phyloP scores from a whole-genome alignment of 2,113 vertebrate species.

The Sialia sialis region DNA sequence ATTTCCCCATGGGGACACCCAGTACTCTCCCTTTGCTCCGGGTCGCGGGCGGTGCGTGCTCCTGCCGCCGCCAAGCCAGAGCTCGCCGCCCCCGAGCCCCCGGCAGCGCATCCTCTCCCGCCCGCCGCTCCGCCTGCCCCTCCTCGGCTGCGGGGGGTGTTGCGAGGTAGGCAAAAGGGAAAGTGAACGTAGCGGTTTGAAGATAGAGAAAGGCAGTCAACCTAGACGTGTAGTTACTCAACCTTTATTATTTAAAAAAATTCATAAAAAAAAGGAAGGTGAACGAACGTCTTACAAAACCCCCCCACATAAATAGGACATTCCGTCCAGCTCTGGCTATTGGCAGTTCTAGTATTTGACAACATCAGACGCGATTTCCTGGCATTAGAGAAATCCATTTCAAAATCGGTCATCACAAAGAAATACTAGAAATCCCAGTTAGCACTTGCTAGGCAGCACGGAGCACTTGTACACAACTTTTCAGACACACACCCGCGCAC shows the following conservation, averaged over 20 bases:
- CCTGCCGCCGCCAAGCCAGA: background rate
- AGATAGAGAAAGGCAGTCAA: background rate
- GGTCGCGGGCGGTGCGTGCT: background rate
- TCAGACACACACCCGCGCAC: constrained; percentile 48
- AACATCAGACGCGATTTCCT: constrained; percentile 92
- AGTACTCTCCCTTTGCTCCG: background rate
- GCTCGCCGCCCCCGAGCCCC: background rate
- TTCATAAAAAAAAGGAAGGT: constrained; percentile 68
- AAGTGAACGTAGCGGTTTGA: background rate
- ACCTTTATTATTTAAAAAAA: constrained; percentile 70
- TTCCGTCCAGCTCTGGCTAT: constrained; percentile 66
- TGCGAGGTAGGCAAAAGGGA: background rate
- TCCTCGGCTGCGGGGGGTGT: background rate
- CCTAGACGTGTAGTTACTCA: constrained; percentile 44
- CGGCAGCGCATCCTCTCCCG: constrained; percentile 20
- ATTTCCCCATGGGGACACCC: background rate
- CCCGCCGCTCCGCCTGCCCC: background rate
- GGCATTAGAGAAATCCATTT: constrained; percentile 83
- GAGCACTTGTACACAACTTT: constrained; percentile 59
- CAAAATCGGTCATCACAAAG: constrained; percentile 93
- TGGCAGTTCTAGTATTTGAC: constrained; percentile 75
- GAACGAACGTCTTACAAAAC: constrained; percentile 75
- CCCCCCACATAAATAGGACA: constrained; percentile 69
- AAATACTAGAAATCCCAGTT: constrained; percentile 76
- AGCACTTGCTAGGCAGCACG: constrained; percentile 59